These are phyloP conservation scores for Sebastes variabilis DNA, from an alignment of 2,797 vertebrate genomes.

Conservation along the genomic window DNA sequence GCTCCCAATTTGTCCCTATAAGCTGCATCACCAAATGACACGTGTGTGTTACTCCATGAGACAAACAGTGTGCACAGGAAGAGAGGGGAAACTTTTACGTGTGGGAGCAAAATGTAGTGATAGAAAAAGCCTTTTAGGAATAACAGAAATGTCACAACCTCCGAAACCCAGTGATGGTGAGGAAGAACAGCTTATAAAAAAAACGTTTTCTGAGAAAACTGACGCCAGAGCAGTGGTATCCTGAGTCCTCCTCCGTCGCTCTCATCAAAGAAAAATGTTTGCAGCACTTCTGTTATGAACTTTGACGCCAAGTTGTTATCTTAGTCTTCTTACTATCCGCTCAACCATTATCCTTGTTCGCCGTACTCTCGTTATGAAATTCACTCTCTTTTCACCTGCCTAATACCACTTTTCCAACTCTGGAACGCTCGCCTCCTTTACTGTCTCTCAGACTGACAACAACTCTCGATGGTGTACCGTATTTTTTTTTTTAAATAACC, in stretches of 20 bases:
- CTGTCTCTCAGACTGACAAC: neutral
- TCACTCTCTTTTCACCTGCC: rapidly evolving
- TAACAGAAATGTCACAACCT: neutral
- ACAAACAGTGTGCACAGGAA: neutral
- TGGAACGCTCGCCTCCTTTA: neutral
- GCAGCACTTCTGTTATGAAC: neutral
- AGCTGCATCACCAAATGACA: neutral
- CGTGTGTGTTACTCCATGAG: neutral
- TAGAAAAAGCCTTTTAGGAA: neutral
- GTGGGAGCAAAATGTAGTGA: neutral
- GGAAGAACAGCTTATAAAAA: neutral
- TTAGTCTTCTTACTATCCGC: neutral
- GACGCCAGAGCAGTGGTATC: neutral
- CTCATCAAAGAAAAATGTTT: neutral
- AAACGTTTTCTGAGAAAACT: neutral
- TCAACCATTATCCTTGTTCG: neutral
- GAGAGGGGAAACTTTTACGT: neutral
- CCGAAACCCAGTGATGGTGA: neutral
- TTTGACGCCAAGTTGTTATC: too few species aligned
- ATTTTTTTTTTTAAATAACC: neutral
- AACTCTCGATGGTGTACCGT: rapidly evolving
- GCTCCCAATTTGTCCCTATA: neutral
- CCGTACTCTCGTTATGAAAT: neutral
- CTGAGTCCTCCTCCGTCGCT: neutral
- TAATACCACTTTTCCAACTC: too few species aligned